These are phyloP conservation scores for Channa argus DNA, from an alignment of 2,113 vertebrate species.

Conservation along the genomic window DNA sequence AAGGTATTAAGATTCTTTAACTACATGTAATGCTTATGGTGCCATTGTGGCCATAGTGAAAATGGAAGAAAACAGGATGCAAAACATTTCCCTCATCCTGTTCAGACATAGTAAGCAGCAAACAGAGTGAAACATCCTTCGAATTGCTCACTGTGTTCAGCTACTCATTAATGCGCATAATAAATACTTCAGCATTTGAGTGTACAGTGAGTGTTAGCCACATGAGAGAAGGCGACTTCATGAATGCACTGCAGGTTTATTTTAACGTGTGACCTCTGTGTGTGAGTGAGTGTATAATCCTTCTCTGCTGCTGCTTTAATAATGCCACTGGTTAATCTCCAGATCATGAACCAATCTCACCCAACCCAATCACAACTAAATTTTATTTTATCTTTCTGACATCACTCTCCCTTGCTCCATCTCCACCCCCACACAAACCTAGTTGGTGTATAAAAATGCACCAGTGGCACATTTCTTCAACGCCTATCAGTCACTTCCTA, in stretches of 20 bases:
- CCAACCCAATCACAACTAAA: constrained; percentile 11
- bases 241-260: constrained; percentile 34
- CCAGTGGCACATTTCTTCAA: too few species aligned
- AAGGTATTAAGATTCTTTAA: too few species aligned
- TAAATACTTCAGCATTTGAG: constrained; percentile 54
- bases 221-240: constrained; percentile 38
- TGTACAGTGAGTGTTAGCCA: constrained; percentile 3
- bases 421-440: constrained; percentile 6
- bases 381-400: too few species aligned
- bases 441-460: too few species aligned
- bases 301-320: constrained; percentile 50
- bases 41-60: too few species aligned
- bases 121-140: background rate
- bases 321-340: constrained; percentile 61
- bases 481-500: too few species aligned
- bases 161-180: constrained; percentile 10
- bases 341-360: constrained; percentile 63
- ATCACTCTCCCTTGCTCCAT: too few species aligned
- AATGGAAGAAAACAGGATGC: too few species aligned
- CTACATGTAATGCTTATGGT: too few species aligned
- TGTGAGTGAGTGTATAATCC: constrained; percentile 50
- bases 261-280: constrained; percentile 15
- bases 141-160: background rate
- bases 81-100: background rate
- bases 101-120: background rate